Conservation (phyloP, 2,797 vertebrate species). For the Distichodus sexfasciatus region DNA sequence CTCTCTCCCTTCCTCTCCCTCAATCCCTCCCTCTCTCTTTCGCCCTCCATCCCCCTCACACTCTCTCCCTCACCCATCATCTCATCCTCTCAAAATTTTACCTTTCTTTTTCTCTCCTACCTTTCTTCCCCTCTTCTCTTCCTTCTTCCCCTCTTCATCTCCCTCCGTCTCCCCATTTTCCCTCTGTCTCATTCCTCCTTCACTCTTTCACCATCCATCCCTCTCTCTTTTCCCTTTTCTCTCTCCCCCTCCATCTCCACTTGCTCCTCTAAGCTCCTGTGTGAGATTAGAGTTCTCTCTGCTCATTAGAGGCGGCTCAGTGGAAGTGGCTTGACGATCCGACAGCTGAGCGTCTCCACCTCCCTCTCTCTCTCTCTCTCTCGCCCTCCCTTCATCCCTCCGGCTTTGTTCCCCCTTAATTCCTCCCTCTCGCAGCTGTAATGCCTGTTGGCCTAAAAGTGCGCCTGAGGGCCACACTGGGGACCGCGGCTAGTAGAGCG, state of each 20-base stretch:
- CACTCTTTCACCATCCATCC: not conserved
- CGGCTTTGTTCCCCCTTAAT: constrained; percentile 41
- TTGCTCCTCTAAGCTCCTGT: constrained; percentile 29
- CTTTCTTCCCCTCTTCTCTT: no score
- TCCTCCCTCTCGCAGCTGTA: constrained; percentile 23
- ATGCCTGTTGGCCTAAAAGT: constrained; percentile 16
- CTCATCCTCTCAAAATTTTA: no score
- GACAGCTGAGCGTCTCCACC: constrained; percentile 20
- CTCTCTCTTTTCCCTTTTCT: not conserved
- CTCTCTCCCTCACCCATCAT: no score
- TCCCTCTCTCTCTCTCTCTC: constrained; percentile 30
- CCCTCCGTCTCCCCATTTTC: not conserved
- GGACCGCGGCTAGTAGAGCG: constrained; percentile 13
- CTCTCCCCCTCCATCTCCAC: not conserved
- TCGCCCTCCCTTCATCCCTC: no score
- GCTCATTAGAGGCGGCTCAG: constrained; percentile 37
- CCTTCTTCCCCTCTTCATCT: no score
- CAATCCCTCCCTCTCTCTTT: no score
- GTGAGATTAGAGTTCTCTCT: constrained; percentile 27
- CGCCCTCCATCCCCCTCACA: no score
- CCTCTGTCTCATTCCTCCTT: not conserved
- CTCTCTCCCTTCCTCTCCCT: no score
- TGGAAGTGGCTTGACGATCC: constrained; percentile 35
- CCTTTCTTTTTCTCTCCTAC: no score
- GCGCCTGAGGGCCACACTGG: constrained; percentile 22